Conservation (phyloP, 2,797 vertebrate species). For the Galaxias olidus region DNA sequence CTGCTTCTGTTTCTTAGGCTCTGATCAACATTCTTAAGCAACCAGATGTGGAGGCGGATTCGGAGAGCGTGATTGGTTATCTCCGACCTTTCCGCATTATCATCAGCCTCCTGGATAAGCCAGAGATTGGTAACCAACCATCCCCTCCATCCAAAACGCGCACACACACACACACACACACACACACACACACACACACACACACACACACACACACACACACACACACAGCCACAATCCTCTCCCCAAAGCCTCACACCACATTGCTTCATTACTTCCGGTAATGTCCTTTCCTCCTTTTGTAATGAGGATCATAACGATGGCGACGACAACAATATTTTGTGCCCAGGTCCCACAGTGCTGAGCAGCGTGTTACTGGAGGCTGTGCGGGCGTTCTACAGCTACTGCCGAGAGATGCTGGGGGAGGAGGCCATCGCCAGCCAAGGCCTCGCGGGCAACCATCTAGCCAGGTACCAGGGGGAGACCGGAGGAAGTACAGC, state of each 20-base stretch:
- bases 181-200: no score
- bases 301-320: neutral
- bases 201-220: neutral
- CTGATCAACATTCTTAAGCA: conserved; percentile 88
- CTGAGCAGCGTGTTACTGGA: conserved; percentile 88
- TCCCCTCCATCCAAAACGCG: neutral
- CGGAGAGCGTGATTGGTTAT: conserved; percentile 80
- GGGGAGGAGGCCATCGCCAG: conserved; percentile 77
- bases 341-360: conserved; percentile 81
- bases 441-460: conserved; percentile 81
- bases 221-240: neutral
- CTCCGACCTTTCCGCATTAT: conserved; percentile 95
- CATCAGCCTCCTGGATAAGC: conserved; percentile 92
- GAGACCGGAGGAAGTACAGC: neutral
- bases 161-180: neutral
- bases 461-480: conserved; percentile 79
- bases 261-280: neutral
- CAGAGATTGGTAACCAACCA: conserved; percentile 85
- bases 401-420: conserved; percentile 85
- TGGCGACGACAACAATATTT: neutral
- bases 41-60: conserved; percentile 74
- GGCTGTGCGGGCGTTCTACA: conserved; percentile 90
- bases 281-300: neutral
- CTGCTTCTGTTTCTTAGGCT: conserved; percentile 70
- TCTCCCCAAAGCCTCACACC: no score